Evolutionary conservation across 2,797 vertebrate species (phyloP).

Genomic region (Mus caroli): DNA sequence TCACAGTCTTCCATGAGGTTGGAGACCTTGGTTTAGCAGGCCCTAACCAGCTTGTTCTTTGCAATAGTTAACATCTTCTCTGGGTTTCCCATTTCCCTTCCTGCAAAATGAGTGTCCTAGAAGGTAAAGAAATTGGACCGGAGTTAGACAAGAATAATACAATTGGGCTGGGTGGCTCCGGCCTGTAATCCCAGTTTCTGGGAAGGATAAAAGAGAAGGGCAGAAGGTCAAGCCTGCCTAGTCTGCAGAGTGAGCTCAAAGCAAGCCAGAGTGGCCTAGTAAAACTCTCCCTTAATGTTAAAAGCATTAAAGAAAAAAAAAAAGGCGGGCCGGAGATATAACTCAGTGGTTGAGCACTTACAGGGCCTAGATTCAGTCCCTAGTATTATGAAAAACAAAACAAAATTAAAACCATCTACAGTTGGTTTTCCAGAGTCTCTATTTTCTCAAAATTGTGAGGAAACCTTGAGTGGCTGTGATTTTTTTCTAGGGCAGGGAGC

Average conservation of each 20-base stretch:
- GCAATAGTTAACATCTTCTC: neutral
- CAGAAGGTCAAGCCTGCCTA: neutral
- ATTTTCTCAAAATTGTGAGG: neutral
- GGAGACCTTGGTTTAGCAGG: neutral
- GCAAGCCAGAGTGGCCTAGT: neutral
- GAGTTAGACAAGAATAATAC: neutral
- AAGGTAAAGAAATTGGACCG: neutral
- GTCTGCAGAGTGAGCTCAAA: neutral
- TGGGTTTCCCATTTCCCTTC: neutral
- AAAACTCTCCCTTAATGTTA: neutral
- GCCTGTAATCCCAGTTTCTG: neutral
- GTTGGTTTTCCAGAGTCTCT: neutral
- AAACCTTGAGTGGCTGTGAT: neutral
- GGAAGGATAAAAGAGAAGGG: neutral
- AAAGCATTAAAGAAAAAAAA: neutral
- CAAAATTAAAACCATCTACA: neutral
- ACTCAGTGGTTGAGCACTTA: neutral
- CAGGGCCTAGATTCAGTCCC: neutral
- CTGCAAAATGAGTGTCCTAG: neutral
- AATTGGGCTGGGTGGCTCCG: neutral
- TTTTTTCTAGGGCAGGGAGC: neutral
- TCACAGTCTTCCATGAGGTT: neutral
- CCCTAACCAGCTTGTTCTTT: neutral
- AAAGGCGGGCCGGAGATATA: neutral
- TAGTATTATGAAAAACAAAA: constrained; percentile 1